Evolutionary conservation across 2,888 invertebrate genomes (phyloP), one percentile per base, ranked within the genome.

Genomic region (Micropterix aruncella): DNA sequence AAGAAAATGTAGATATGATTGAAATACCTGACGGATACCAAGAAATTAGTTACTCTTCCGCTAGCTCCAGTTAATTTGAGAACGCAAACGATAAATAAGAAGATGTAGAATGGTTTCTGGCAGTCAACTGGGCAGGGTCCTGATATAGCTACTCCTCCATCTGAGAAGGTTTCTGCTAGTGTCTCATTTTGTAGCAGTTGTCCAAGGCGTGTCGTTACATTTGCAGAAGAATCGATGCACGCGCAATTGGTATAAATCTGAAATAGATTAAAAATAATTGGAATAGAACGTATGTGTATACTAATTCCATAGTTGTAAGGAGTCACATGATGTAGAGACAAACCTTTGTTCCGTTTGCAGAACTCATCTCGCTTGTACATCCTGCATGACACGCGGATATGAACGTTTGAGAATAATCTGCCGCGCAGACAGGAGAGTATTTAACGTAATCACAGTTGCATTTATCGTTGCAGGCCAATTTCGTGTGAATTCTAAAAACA

Each of bases 381-480:
- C 88, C 87, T 16, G 87, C 87, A 57, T 85, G 83, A 56, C 88
- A 88, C 3, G 87, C 80, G 0, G 84, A 85, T 52, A 85, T 86
- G 56, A 77, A 87, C 2, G 80, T 80, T 51, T 75, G 71, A 36
- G 50, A 54, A 1, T 74, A 73, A 48, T 76, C 74, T 48, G 74
- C 70, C 3, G 78, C 75, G 55, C 84, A 85, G 0, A 86, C 80
- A 0, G 85, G 84, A 42, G 82, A 79, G 56, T 82, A 85, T 49
- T 79, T 77, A 16, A 80, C 79, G 53, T 77, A 80, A 52, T 80
- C 78, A 58, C 84, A 85, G 48, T 74, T 63, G 56, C 84, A 85
- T 47, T 72, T 65, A 15, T 68, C 62, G 54, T 81, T 83, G 55
- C 85, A 85, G 2, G 63, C 55, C 16, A 63, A 57, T 40, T 60